Evolutionary conservation across 2,888 invertebrate species (phyloP).

Genomic region (Eupelmus urozonus): DNA sequence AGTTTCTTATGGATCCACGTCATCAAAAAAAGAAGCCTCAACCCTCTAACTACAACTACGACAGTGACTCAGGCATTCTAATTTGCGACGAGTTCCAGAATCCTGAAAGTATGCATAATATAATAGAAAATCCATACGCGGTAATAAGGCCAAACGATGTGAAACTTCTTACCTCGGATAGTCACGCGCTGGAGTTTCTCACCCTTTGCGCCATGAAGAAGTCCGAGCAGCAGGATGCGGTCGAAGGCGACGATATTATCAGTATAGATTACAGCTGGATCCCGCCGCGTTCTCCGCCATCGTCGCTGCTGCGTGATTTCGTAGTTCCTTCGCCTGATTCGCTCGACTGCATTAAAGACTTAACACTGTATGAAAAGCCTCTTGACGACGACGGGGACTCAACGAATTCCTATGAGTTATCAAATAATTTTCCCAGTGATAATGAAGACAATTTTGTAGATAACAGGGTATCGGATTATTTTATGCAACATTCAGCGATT

Average conservation of each 20-base stretch:
- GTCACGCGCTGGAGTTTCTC: conserved; percentile 70
- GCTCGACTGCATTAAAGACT: conserved; percentile 62
- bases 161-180: conserved; percentile 69
- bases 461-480: neutral
- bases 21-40: conserved; percentile 5
- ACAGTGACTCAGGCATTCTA: conserved; percentile 66
- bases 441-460: neutral
- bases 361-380: conserved; percentile 25
- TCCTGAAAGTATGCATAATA: neutral
- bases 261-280: conserved; percentile 61
- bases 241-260: neutral
- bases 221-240: conserved; percentile 67
- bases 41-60: conserved; percentile 51
- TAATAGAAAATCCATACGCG: conserved; percentile 31
- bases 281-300: conserved; percentile 48
- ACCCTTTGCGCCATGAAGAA: conserved; percentile 69
- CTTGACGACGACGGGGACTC: neutral
- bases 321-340: conserved; percentile 63
- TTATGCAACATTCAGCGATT: neutral
- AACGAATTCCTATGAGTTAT: conserved; percentile 1
- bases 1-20: conserved; percentile 25
- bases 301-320: conserved; percentile 63
- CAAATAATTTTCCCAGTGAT: neutral
- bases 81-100: conserved; percentile 56
- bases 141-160: conserved; percentile 65